phyloP scores from a whole-genome alignment of 2,888 invertebrate species.

The Aplocera efformata region DNA sequence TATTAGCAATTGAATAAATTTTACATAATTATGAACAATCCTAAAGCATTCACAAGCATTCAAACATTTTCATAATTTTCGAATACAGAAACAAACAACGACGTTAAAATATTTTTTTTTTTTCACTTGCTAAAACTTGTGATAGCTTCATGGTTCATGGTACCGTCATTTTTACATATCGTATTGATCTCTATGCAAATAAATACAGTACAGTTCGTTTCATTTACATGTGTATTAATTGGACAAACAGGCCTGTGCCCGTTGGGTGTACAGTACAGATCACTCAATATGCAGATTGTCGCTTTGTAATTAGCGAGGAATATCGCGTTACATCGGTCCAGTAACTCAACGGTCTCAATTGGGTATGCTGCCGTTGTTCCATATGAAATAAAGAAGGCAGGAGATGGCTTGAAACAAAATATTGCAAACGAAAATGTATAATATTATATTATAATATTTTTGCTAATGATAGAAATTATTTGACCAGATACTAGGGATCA shows the following conservation, averaged over 20 bases:
- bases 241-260: constrained; percentile 6
- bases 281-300: constrained; percentile 45
- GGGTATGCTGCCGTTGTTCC: constrained; percentile 36
- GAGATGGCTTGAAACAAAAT: neutral
- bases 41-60: too few species aligned
- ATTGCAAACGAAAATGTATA: too few species aligned
- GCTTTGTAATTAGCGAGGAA: constrained; percentile 50
- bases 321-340: constrained; percentile 63
- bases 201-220: constrained; percentile 5
- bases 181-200: constrained; percentile 5
- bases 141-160: too few species aligned
- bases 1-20: too few species aligned
- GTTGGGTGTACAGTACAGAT: constrained; percentile 10
- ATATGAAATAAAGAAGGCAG: constrained; percentile 12
- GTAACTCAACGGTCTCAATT: constrained; percentile 66
- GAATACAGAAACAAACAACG: too few species aligned
- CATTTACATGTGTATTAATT: constrained; percentile 12
- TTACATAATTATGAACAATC: too few species aligned
- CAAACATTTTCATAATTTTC: too few species aligned
- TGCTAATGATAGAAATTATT: too few species aligned
- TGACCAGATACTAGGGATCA: too few species aligned
- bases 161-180: constrained; percentile 1
- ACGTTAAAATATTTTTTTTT: neutral
- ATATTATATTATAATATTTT: too few species aligned
- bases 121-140: too few species aligned